Base-by-base conservation (phyloP, 2,113 vertebrate genomes). In the Oncorhynchus gorbuscha region DNA sequence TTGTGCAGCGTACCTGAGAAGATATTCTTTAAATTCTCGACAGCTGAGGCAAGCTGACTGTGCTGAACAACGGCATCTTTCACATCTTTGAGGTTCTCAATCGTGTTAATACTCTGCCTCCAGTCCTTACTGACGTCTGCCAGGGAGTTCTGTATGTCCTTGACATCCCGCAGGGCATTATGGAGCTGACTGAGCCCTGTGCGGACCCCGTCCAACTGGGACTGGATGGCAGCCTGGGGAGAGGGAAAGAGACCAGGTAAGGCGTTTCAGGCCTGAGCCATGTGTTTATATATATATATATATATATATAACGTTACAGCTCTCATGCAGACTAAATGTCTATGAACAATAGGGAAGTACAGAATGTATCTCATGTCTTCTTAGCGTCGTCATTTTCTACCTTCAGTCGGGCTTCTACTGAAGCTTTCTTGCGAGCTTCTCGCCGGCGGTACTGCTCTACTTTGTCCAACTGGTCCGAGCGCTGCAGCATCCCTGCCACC, bases 1-100 rank as follows among this genome's bases (percentile, higher is more conserved):
- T 55, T 16, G 13, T 55, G 51, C 16, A 18, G 30, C 4, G 14
- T 84, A 99, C 97, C 97, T 80, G 98, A 99, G 88, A 99, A 99
- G 71, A 99, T 99, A 87, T 98, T 99, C 87, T 99, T 99, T 14
- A 99, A 96, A 87, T 99, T 99, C 80, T 99, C 97, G 81, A 99
- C 97, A 4, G 98, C 98, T 0, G 97, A 97, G 9, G 98, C 97
- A 55, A 99, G 90, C 84, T 99, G 98, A 80, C 97, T 99, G 81
- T 99, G 98, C 79, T 98, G 97, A 3, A 99, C 97, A 5, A 99
- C 97, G 0, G 97, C 97, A 2, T 99, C 98, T 80, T 99, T 99
- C 73, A 99, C 98, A 1, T 97, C 97, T 79, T 94, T 95, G 73
- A 99, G 94, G 87, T 93, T 99, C 93, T 98, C 97, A 0, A 99